Percentiles rank a stretch among this genome's conserved stretches.
These are phyloP conservation scores for Psittacula echo DNA, from an alignment of 2,797 vertebrate species.

Conservation along the genomic window DNA sequence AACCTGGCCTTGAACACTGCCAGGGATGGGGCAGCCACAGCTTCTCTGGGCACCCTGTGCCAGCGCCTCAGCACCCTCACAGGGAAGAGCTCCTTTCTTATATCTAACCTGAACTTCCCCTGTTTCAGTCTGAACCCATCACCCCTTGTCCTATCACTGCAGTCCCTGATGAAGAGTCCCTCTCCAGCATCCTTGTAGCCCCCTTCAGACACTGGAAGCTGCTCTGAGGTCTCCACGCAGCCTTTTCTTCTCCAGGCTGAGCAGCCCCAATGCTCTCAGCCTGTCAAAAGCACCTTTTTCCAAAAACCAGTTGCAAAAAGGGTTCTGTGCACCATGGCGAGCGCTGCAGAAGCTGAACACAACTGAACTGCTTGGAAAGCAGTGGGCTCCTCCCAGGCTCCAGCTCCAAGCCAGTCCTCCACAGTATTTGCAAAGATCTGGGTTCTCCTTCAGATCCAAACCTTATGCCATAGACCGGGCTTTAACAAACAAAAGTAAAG, in stretches of 20 bases:
- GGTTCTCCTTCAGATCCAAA: not conserved
- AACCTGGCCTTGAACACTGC: not conserved
- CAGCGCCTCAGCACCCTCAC: not conserved
- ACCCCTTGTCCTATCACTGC: not conserved
- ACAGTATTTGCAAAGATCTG: not conserved
- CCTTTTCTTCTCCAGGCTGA: not conserved
- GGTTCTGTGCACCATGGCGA: not conserved
- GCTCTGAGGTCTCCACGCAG: not conserved
- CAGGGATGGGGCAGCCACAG: not conserved
- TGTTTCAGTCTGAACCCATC: not conserved
- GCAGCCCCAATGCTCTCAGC: not conserved
- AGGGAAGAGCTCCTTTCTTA: not conserved
- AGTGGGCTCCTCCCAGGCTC: not conserved
- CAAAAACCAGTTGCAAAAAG: not conserved
- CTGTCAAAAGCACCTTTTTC: not conserved
- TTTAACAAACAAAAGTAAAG: not conserved
- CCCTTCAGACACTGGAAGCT: not conserved
- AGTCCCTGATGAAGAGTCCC: not conserved
- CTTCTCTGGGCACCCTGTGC: not conserved
- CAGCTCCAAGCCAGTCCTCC: not conserved
- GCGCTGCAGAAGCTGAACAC: not conserved
- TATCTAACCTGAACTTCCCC: not conserved
- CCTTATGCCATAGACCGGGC: not conserved
- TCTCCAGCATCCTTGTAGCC: not conserved
- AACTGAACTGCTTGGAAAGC: not conserved